Conservation (phyloP, 2,888 invertebrate species). For the Noctua pronuba region DNA sequence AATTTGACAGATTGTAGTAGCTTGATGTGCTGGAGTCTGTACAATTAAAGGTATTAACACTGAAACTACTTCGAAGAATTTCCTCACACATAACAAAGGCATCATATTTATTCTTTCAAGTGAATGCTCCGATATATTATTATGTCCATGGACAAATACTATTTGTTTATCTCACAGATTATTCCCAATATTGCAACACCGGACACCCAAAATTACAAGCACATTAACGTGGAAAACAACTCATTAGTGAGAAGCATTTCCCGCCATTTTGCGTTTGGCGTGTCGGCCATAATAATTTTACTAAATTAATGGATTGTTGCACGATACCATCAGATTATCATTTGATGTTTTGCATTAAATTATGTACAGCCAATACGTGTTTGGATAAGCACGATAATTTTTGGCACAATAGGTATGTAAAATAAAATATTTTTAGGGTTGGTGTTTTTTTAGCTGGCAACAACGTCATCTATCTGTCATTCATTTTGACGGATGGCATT, state of each 20-base stretch:
- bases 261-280: constrained; percentile 48
- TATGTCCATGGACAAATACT: constrained; percentile 15
- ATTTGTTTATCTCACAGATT: constrained; percentile 40
- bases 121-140: constrained; percentile 2
- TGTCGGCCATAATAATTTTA: constrained; percentile 52
- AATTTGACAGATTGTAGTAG: too few species aligned
- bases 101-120: not conserved
- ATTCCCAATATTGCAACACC: constrained; percentile 25
- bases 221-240: constrained; percentile 53
- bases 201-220: constrained; percentile 42
- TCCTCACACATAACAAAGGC: constrained; percentile 4
- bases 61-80: not conserved
- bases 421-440: not conserved
- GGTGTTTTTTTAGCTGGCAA: not conserved
- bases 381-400: constrained; percentile 3
- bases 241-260: constrained; percentile 49
- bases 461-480: not conserved
- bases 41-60: not conserved
- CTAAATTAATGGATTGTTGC: constrained; percentile 49
- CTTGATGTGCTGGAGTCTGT: too few species aligned
- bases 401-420: not conserved
- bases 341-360: constrained; percentile 36
- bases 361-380: constrained; percentile 1
- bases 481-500: not conserved
- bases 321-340: constrained; percentile 35